Conservation (phyloP, 2,113 vertebrate genomes). For the Struthidea cinerea region DNA sequence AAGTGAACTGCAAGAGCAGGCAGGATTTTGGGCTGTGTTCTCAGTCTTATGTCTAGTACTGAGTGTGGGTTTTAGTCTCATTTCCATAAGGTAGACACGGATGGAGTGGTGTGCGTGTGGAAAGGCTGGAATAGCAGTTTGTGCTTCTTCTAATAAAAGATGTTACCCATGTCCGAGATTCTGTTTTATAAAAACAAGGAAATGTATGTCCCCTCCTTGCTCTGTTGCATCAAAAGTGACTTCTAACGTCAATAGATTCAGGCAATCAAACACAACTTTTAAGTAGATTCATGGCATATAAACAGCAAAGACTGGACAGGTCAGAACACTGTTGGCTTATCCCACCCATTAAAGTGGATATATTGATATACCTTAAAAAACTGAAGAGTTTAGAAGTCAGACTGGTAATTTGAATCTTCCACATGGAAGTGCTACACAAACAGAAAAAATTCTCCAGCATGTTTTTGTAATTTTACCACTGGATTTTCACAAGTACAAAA, state of each 20-base stretch:
- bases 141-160: neutral
- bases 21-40: neutral
- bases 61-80: neutral
- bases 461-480: neutral
- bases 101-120: neutral
- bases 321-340: neutral
- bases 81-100: neutral
- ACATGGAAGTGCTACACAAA: neutral
- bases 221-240: neutral
- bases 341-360: neutral
- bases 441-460: neutral
- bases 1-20: neutral
- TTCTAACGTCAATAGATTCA: neutral
- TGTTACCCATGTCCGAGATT: neutral
- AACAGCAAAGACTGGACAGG: neutral
- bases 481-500: neutral
- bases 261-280: neutral
- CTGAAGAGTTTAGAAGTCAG: neutral
- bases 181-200: neutral
- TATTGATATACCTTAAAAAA: neutral
- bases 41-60: neutral
- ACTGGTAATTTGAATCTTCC: neutral
- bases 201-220: neutral
- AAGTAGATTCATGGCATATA: neutral
- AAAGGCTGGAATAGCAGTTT: neutral